Percentiles rank a stretch among this genome's conserved stretches.
Conservation (phyloP, 2,888 invertebrate species). For the Odontothrips loti region DNA sequence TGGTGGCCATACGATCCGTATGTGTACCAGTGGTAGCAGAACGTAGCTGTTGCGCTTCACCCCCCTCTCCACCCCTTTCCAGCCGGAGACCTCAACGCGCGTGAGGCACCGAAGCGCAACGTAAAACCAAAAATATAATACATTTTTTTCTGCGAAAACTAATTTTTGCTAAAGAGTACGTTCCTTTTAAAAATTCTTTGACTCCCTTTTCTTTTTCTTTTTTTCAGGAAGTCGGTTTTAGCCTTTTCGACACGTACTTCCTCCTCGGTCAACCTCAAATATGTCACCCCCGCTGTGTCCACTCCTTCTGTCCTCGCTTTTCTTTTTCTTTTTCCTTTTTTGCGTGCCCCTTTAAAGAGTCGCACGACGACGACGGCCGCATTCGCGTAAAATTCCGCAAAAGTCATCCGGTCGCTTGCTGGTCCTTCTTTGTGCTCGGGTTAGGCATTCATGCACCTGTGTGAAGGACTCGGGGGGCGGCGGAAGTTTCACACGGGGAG, state of each 20-base stretch:
- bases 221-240: not conserved
- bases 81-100: not conserved
- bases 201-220: not conserved
- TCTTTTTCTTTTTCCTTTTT: not conserved
- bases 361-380: not conserved
- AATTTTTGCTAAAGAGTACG: not conserved
- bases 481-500: constrained; percentile 8
- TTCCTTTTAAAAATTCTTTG: not conserved
- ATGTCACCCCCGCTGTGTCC: too few relatives aligned
- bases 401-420: not conserved
- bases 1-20: not conserved
- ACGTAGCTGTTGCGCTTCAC: not conserved
- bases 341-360: not conserved
- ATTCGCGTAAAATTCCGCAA: not conserved
- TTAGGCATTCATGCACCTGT: too few relatives aligned
- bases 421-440: not conserved
- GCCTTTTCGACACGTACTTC: too few relatives aligned
- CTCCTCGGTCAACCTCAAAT: too few relatives aligned
- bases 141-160: too few relatives aligned
- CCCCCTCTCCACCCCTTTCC: not conserved
- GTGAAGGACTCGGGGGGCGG: not conserved
- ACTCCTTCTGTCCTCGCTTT: too few relatives aligned
- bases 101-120: not conserved
- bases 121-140: not conserved
- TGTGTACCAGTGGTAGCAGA: too few relatives aligned